Conservation (phyloP, 2,888 invertebrate species). For the Copidosoma aretas region DNA sequence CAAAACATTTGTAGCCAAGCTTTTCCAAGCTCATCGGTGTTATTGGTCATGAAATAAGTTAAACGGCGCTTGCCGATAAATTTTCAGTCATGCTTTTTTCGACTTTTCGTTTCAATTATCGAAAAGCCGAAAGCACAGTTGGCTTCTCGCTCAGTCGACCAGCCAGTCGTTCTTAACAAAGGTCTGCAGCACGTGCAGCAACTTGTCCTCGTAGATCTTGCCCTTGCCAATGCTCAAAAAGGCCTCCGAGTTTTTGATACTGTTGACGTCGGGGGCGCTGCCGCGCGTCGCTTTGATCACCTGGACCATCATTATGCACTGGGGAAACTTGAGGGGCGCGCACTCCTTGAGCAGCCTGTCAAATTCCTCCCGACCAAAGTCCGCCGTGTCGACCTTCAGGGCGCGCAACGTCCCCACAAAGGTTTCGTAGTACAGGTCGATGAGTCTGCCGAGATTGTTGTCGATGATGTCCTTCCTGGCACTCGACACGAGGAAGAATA, state of each 20-base stretch:
- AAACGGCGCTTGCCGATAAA: too few relatives aligned
- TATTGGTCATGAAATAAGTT: too few relatives aligned
- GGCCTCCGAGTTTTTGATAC: constrained; percentile 46
- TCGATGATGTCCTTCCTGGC: constrained; percentile 51
- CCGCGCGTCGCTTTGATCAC: constrained; percentile 57
- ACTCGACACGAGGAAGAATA: constrained; percentile 59
- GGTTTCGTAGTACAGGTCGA: constrained; percentile 53
- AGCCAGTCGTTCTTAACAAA: constrained; percentile 56
- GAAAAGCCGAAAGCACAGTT: too few relatives aligned
- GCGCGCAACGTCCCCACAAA: constrained; percentile 50
- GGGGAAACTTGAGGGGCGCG: constrained; percentile 52
- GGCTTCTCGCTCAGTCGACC: constrained; percentile 6
- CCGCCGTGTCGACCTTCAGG: constrained; percentile 47
- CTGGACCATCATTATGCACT: constrained; percentile 59
- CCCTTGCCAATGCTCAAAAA: constrained; percentile 51
- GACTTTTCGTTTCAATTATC: too few relatives aligned
- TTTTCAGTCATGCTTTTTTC: too few relatives aligned
- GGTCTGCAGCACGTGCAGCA: constrained; percentile 50
- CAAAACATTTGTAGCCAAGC: too few relatives aligned
- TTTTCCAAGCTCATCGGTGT: too few relatives aligned
- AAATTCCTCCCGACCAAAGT: constrained; percentile 48
- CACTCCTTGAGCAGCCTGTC: constrained; percentile 49
- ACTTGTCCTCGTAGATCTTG: constrained; percentile 49
- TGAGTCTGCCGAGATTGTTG: constrained; percentile 51
- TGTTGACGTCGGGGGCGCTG: constrained; percentile 49